Conservation (phyloP, 1,140 invertebrate genomes). For the Nixonia krombeini region DNA sequence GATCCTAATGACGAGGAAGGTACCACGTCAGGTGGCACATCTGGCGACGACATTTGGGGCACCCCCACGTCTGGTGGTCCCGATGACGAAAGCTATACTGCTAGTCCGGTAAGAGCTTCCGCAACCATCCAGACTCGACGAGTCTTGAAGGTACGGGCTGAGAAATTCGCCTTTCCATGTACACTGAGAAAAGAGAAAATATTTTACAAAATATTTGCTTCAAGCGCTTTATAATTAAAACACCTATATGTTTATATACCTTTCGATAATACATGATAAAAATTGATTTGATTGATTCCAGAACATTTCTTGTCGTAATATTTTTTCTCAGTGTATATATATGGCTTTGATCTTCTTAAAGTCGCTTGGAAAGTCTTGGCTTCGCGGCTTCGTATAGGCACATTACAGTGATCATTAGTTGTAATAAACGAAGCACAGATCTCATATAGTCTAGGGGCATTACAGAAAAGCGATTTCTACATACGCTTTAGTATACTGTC, state of each 20-base stretch:
- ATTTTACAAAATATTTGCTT: too few species aligned
- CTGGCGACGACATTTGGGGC: constrained; percentile 88
- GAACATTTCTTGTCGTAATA: constrained; percentile 25
- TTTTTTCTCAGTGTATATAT: constrained; percentile 42
- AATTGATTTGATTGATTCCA: too few species aligned
- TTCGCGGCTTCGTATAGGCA: constrained; percentile 47
- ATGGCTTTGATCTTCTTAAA: constrained; percentile 31
- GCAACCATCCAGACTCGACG: constrained; percentile 37
- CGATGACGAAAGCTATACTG: constrained; percentile 80
- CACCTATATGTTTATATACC: too few species aligned
- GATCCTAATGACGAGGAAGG: constrained; percentile 75
- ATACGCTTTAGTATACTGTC: constrained; percentile 9
- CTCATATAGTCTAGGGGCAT: constrained; percentile 25
- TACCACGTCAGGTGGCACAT: constrained; percentile 82
- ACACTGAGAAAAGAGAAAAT: constrained; percentile 41
- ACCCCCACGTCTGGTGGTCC: constrained; percentile 87
- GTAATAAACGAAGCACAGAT: constrained; percentile 30
- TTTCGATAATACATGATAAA: too few species aligned
- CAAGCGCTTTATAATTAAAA: too few species aligned
- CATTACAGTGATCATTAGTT: constrained; percentile 29
- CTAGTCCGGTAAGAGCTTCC: constrained; percentile 64
- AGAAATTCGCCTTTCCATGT: constrained; percentile 30
- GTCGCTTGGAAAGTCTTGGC: constrained; percentile 46
- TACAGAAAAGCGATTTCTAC: not conserved
- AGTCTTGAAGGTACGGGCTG: constrained; percentile 47